phyloP scores from a whole-genome alignment of 2,888 invertebrate species.

The Leucoma salicis region DNA sequence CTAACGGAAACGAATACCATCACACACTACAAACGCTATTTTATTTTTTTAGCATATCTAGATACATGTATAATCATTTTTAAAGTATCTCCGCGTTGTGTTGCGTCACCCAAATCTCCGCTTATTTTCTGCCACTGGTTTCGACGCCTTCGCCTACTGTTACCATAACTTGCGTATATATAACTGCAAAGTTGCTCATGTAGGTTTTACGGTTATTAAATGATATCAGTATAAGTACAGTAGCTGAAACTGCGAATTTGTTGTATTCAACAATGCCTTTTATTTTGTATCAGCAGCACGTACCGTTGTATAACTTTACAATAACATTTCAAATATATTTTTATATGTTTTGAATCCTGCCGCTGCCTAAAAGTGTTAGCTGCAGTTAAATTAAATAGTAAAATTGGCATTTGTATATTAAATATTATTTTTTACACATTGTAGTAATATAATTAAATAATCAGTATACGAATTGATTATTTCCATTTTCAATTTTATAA shows the following conservation, averaged over 20 bases:
- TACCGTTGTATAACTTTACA: constrained; percentile 1
- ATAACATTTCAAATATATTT: background rate
- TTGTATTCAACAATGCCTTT: background rate
- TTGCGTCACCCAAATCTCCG: constrained; percentile 13
- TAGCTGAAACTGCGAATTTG: background rate
- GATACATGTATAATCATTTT: constrained; percentile 4
- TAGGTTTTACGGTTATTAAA: background rate
- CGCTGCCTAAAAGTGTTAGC: no score
- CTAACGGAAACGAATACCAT: constrained; percentile 39
- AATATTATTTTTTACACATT: no score
- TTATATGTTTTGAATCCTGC: no score
- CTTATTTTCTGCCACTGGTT: background rate
- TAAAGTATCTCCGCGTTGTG: constrained; percentile 5
- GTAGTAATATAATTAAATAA: no score
- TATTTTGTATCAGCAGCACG: constrained; percentile 3
- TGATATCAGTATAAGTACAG: no score
- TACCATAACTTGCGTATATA: background rate
- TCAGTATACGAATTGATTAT: no score
- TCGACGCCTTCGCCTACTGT: background rate
- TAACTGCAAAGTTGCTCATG: background rate
- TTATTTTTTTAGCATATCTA: constrained; percentile 21
- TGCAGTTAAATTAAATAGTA: no score
- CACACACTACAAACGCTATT: constrained; percentile 25
- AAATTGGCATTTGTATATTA: no score
- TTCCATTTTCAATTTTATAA: no score